Evolutionary conservation across 1,140 invertebrate species (phyloP), one percentile per base, ranked within the genome.

Genomic region (Capitella teleta): DNA sequence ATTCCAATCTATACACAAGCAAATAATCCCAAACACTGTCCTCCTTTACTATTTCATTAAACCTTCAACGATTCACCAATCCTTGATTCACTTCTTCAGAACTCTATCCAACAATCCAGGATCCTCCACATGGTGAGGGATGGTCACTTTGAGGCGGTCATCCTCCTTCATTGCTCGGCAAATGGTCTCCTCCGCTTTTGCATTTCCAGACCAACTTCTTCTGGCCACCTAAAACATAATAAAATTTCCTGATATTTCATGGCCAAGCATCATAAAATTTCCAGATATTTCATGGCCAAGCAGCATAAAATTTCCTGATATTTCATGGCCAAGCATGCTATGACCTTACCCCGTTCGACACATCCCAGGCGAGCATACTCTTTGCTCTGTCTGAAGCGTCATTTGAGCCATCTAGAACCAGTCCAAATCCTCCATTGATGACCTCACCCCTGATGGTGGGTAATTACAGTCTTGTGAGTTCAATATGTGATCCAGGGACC

Each of bases 361-460:
- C 81, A 72, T 83, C 81, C 81, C 81, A 83, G n/a, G 67, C 59
- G 12, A 83, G 60, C 74, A 83, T 76, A 8, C 57, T 55, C 32
- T 61, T 55, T 5, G 78, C 77, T 49, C 70, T 66, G 19, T 64
- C 52, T 24, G 68, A 70, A 5, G 79, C 75, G 46, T 78, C 76
- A 60, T 74, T 58, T 5, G 71, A 66, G 23, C 81, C 81, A 67
- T 83, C 80, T n/a, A 83, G 62, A 1, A 83, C 64, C 25, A 83
- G 59, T 23, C 82, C 81, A 66, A 83, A 83, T 3, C 80, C 80
- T 36, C 82, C 81, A 64, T 83, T 83, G 5, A 82, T 79, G 0
- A 79, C 81, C 65, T 83, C 80, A 25, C 82, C 80, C 77, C 77
- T 78, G 49, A 37, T 21, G 36, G 30, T 10, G 8, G 30, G n/a